Conservation (phyloP, 2,113 vertebrate species). For the Rhinoptilus africanus region DNA sequence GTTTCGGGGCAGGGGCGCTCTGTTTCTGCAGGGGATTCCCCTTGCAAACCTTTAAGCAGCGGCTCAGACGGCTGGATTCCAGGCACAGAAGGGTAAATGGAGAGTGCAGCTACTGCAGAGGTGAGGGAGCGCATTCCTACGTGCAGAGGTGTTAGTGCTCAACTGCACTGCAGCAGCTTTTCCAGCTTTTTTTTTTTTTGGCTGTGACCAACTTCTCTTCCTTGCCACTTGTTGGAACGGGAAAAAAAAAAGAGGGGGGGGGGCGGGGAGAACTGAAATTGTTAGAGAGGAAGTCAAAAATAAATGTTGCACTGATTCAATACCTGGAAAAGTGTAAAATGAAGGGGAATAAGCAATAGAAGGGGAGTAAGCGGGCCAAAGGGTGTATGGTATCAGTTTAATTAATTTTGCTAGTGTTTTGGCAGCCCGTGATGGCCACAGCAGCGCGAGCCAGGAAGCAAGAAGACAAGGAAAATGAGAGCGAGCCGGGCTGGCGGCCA, state of each 20-base stretch:
- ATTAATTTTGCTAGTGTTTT: background rate
- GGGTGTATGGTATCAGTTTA: background rate
- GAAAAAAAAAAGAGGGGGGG: no score
- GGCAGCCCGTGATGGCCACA: rapidly evolving
- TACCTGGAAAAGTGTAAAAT: no score
- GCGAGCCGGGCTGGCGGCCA: rapidly evolving
- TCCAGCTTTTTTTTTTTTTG: background rate
- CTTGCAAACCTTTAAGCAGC: background rate
- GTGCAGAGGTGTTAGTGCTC: no score
- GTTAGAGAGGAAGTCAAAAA: background rate
- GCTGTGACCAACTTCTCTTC: background rate
- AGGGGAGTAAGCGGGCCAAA: background rate
- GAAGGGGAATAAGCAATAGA: no score
- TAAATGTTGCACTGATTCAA: rapidly evolving
- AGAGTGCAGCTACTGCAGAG: background rate
- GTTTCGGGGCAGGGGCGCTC: no score
- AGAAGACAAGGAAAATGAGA: no score
- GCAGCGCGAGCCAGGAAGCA: no score
- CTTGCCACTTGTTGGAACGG: no score
- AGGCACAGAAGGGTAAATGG: background rate
- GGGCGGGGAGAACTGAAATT: background rate
- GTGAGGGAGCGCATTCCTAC: no score
- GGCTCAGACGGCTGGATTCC: background rate
- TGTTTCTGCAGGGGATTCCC: background rate
- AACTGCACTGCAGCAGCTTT: no score